Base-by-base conservation (phyloP, 2,113 vertebrate genomes). In the Pluvialis apricaria region DNA sequence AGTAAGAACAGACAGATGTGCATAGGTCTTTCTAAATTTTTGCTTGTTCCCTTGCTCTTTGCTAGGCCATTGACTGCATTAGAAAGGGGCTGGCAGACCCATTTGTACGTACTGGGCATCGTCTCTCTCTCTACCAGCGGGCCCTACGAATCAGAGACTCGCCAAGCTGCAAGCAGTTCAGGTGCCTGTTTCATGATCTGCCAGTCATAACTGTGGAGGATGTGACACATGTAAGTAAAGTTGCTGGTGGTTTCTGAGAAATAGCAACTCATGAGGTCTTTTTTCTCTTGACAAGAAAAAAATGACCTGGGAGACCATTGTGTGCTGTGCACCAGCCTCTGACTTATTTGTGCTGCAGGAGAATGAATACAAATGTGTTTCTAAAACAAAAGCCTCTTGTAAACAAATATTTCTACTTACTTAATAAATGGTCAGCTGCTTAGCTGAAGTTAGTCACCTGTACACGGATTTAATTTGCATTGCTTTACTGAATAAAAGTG, bases 61-160 rank as follows among this genome's bases (percentile, higher is more conserved):
- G 7, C 66, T 28, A 99, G 99, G 98, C 99, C 18, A 88, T 99
- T 3, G 80, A 40, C 57, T 98, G 98, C 88, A 99, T 99, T 54
- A 86, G 92, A 52, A 97, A 98, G 9, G 99, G 98, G 29, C 97
- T 99, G 94, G 97, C 97, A 1, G 99, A 99, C 96, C 98, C 99
- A 0, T 95, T 97, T 8, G 98, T 99, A 32, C 98, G 99, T 28
- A 99, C 99, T 0, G 99, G 99, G 64, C 99, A 99, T 83, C 99
- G 98, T 11, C 98, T 99, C 4, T 77, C 99, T 0, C 98, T 99
- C 26, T 97, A 98, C 77, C 99, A 99, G 97, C 98, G 99, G 77
- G 99, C 99, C 8, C 57, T 97, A 28, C 97, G 99, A 60, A 99
- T 99, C 97, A 95, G 97, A 40, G 99, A 99, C 66, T 99, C 99